Conservation (phyloP, 2,888 invertebrate species). For the Orchestes rusci region DNA sequence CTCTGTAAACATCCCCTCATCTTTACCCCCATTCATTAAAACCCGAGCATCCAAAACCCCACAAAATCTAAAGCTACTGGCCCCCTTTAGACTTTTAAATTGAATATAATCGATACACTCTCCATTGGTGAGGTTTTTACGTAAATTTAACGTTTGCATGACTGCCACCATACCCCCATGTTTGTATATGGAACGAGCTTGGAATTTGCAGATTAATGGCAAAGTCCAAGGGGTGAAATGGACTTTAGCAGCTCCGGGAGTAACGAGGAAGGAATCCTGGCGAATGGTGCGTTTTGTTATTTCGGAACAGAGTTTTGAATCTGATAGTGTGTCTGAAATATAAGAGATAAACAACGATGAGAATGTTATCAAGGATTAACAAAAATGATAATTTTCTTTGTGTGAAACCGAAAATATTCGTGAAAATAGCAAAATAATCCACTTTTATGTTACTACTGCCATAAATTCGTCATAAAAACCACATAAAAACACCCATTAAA, state of each 20-base stretch:
- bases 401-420: too few species aligned
- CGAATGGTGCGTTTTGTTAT: conserved; percentile 30
- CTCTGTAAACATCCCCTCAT: not conserved
- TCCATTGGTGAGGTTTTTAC: conserved; percentile 38
- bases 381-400: too few species aligned
- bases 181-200: conserved; percentile 31
- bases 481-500: too few species aligned
- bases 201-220: conserved; percentile 37
- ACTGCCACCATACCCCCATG: conserved; percentile 45
- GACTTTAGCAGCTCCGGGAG: conserved; percentile 31
- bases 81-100: conserved; percentile 37
- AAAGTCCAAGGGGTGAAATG: conserved; percentile 32
- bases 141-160: conserved; percentile 46
- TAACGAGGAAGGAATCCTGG: conserved; percentile 34
- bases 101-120: conserved; percentile 48
- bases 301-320: conserved; percentile 24
- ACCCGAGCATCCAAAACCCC: conserved; percentile 36
- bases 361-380: too few species aligned
- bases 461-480: too few species aligned
- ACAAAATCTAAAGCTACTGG: conserved; percentile 36
- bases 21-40: conserved; percentile 7
- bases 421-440: too few species aligned
- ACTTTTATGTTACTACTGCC: too few species aligned
- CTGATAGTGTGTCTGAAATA: conserved; percentile 15
- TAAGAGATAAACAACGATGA: too few species aligned